Evolutionary conservation across 2,888 invertebrate genomes (phyloP).

Genomic region (Plemyria rubiginata): DNA sequence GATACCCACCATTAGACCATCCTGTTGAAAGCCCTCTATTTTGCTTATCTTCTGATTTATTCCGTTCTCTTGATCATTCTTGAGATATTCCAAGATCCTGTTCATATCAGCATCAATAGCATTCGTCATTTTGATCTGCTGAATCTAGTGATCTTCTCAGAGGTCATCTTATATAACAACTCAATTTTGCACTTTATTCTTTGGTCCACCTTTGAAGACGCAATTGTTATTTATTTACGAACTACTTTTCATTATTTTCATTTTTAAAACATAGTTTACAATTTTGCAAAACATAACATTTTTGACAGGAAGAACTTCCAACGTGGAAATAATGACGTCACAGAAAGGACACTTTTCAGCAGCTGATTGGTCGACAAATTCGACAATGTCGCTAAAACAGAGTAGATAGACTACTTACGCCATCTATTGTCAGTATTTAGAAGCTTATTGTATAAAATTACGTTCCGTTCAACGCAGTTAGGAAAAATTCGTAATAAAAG

Average conservation of each 20-base stretch:
- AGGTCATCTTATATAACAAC: constrained; percentile 55
- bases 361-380: constrained; percentile 75
- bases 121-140: constrained; percentile 63
- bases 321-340: constrained; percentile 89
- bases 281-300: constrained; percentile 74
- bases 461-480: constrained; percentile 35
- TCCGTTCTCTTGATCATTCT: constrained; percentile 64
- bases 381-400: constrained; percentile 61
- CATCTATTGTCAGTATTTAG: constrained; percentile 55
- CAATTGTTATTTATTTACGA: constrained; percentile 33
- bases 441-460: constrained; percentile 14
- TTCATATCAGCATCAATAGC: constrained; percentile 68
- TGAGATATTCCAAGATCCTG: constrained; percentile 73
- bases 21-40: constrained; percentile 74
- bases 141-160: constrained; percentile 43
- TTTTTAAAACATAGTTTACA: constrained; percentile 57
- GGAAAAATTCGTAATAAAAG: no score
- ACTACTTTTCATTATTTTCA: constrained; percentile 39
- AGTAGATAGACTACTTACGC: constrained; percentile 44
- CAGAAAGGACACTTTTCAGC: constrained; percentile 71
- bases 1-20: constrained; percentile 72
- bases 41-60: constrained; percentile 58
- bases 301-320: constrained; percentile 83
- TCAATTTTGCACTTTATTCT: constrained; percentile 29
- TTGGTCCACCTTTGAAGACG: constrained; percentile 29